Base-by-base conservation (phyloP, 2,888 invertebrate genomes). In the Theretra japonica region DNA sequence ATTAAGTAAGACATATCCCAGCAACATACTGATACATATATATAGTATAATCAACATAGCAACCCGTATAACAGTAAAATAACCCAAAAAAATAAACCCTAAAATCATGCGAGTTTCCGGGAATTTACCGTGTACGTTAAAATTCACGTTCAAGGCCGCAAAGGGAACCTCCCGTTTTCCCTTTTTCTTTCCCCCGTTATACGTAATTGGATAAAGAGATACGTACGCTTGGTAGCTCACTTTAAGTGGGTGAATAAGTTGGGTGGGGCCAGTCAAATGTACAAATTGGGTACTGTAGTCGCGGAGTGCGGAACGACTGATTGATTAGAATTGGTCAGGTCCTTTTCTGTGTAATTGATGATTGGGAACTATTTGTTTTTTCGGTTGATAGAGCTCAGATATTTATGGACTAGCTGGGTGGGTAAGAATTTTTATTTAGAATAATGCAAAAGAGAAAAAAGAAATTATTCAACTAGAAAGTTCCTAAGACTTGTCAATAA, bases 191-290 rank as follows among this genome's bases (percentile, higher is more conserved):
- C 25, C n/a, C 57, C 65, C 57, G 72, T 72, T 72, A 69, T 68
- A 8, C 75, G 73, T 78, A 79, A 79, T 79, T 79, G 77, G 76
- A 79, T 78, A 76, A 79, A 77, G 72, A 73, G 73, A 78, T 75
- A 73, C 76, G 76, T 72, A 76, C 69, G 68, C 59, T 60, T 53
- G 72, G 72, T 69, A 69, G 60, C 68, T 72, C 72, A 30, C 69
- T 72, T 72, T 69, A 72, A 72, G 72, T 72, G 69, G 72, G 33
- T 72, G 72, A 72, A 69, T 72, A 72, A 72, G 69, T 69, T 56
- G 69, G 72, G 72, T 69, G 72, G 72, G 25, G 19, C 33, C 59
- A 69, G 72, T 69, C 59, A 68, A 69, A 72, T 72, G 68, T 59
- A 72, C 60, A 69, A 72, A 72, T 72, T 69, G 72, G 72, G 30